Conservation (phyloP, 2,888 invertebrate species). For the Scelioninae gen. 2 region DNA sequence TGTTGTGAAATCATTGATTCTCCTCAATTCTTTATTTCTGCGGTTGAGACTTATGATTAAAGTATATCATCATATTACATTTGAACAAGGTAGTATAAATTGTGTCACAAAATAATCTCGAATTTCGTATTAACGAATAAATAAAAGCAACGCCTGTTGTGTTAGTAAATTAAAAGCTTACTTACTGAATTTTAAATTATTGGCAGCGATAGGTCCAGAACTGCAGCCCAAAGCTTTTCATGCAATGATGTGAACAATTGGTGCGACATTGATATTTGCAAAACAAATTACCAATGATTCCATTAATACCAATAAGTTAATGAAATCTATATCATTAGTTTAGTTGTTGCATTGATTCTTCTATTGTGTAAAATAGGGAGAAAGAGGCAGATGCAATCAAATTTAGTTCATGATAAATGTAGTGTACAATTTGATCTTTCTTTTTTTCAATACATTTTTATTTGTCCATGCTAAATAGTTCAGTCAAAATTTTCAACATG, state of each 20-base stretch:
- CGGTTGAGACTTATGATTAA: not conserved
- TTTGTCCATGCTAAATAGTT: slow-evolving; percentile 35
- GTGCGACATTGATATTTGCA: slow-evolving; percentile 17
- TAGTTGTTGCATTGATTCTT: not conserved
- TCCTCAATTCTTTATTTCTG: not conserved
- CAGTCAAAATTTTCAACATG: slow-evolving; percentile 16
- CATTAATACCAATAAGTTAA: not conserved
- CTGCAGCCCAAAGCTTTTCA: slow-evolving; percentile 67
- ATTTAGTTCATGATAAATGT: not conserved
- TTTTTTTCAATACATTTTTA: slow-evolving; percentile 2
- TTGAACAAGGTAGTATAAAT: not conserved
- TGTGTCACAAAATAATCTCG: not conserved
- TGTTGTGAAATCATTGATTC: not conserved
- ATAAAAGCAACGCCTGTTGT: too few relatives aligned
- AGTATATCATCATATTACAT: not conserved
- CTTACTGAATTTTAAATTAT: slow-evolving; percentile 60
- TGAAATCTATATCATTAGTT: not conserved
- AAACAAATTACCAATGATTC: slow-evolving; percentile 7
- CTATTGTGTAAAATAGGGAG: slow-evolving; percentile 31
- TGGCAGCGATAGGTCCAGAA: slow-evolving; percentile 59
- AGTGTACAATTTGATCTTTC: not conserved
- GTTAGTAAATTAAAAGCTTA: slow-evolving; percentile 62
- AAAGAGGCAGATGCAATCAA: slow-evolving; percentile 37
- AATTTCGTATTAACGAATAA: slow-evolving; percentile 6
- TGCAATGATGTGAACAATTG: slow-evolving; percentile 63